Evolutionary conservation across 2,888 invertebrate genomes (phyloP).

Genomic region (Scrobipalpa costella): DNA sequence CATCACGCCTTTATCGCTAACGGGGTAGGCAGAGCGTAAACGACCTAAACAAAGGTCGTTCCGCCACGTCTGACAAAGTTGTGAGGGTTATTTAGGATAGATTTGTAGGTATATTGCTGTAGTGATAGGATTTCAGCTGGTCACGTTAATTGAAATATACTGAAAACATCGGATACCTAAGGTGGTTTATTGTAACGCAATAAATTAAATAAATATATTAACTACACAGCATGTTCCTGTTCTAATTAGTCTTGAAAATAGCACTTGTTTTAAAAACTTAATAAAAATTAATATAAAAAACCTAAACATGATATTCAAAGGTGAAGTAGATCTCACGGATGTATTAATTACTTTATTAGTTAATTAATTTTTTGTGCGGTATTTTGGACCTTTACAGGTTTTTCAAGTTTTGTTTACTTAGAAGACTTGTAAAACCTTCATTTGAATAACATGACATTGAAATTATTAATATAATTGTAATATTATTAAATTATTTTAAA

Average conservation of each 20-base stretch:
- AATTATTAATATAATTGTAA: background rate
- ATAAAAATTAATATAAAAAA: background rate
- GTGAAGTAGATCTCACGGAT: constrained; percentile 21
- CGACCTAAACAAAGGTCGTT: too few species aligned
- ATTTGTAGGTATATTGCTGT: too few species aligned
- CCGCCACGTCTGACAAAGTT: too few species aligned
- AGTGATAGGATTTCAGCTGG: too few species aligned
- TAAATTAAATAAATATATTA: background rate
- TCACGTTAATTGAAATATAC: too few species aligned
- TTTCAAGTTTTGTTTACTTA: constrained; percentile 24
- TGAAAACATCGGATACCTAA: background rate
- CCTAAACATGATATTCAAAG: constrained; percentile 1
- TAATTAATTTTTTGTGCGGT: constrained; percentile 9
- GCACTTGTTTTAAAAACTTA: background rate
- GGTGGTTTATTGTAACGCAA: background rate
- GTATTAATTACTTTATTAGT: constrained; percentile 11
- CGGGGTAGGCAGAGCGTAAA: too few species aligned
- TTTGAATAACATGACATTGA: too few species aligned
- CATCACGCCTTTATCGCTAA: too few species aligned
- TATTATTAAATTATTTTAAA: background rate
- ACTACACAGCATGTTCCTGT: background rate
- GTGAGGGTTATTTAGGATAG: too few species aligned
- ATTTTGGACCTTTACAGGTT: constrained; percentile 3
- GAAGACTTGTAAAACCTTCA: background rate
- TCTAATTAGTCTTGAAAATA: constrained; percentile 1